These are phyloP conservation scores for Megaceryle maxima DNA, from an alignment of 2,113 vertebrate species.

Conservation along the genomic window DNA sequence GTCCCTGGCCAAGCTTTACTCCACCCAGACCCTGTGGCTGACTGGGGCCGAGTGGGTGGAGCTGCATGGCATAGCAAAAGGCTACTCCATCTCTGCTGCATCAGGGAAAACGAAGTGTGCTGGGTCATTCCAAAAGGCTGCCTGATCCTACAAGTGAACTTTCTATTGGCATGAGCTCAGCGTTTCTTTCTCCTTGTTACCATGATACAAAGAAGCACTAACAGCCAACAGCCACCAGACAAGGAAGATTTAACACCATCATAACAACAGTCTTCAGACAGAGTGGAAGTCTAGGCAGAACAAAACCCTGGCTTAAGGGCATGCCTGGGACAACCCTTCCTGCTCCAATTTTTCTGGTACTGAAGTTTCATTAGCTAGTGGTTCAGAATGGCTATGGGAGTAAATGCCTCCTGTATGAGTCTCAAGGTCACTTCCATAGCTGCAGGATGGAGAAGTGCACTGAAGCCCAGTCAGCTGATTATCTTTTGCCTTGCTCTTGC, in stretches of 20 bases:
- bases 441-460: neutral
- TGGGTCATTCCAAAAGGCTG: neutral
- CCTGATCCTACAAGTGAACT: neutral
- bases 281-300: neutral
- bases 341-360: neutral
- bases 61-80: neutral
- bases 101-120: fast-evolving
- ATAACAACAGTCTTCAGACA: neutral
- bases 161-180: neutral
- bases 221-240: neutral
- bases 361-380: conserved; percentile 27
- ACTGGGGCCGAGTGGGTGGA: neutral
- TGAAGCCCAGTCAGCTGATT: conserved; percentile 18
- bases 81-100: neutral
- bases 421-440: conserved; percentile 43
- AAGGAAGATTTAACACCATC: neutral
- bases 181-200: neutral
- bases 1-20: neutral
- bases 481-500: conserved; percentile 17
- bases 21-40: neutral
- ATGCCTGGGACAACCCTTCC: neutral
- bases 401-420: conserved; percentile 9
- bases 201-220: neutral
- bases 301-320: neutral
- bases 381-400: neutral